Evolutionary conservation across 2,888 invertebrate genomes (phyloP).

Genomic region (Chymomyza caudatula): DNA sequence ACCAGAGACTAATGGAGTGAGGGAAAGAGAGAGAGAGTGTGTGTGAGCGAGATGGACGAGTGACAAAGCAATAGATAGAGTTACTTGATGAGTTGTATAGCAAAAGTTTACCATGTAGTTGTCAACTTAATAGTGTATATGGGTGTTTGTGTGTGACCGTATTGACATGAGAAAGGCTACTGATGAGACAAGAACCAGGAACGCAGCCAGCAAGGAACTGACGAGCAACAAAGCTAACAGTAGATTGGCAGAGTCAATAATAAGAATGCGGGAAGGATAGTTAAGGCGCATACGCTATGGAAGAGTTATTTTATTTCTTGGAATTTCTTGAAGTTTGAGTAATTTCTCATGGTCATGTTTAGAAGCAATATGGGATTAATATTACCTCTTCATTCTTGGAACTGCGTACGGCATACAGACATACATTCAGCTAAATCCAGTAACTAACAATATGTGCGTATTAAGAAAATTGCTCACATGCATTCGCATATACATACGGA

Average conservation of each 20-base stretch:
- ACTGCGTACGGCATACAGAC: too few relatives aligned
- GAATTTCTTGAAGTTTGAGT: too few relatives aligned
- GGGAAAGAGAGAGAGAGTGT: conserved; percentile 1
- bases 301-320: background rate
- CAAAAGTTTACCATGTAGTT: conserved; percentile 28
- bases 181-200: conserved; percentile 34
- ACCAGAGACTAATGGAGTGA: conserved; percentile 26
- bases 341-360: too few relatives aligned
- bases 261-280: conserved; percentile 3
- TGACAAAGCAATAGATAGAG: conserved; percentile 15
- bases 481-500: too few relatives aligned
- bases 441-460: too few relatives aligned
- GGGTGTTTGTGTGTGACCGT: conserved; percentile 5
- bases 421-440: too few relatives aligned
- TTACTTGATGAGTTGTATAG: conserved; percentile 16
- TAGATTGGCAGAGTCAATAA: conserved; percentile 51
- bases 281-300: background rate
- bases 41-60: conserved; percentile 9
- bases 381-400: too few relatives aligned
- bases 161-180: conserved; percentile 40
- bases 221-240: conserved; percentile 4
- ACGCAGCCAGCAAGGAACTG: conserved; percentile 7
- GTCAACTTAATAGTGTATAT: conserved; percentile 41
- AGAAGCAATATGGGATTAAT: too few relatives aligned
- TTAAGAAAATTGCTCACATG: too few relatives aligned